Evolutionary conservation across 2,888 invertebrate genomes (phyloP).

Genomic region (Ormia ochracea): DNA sequence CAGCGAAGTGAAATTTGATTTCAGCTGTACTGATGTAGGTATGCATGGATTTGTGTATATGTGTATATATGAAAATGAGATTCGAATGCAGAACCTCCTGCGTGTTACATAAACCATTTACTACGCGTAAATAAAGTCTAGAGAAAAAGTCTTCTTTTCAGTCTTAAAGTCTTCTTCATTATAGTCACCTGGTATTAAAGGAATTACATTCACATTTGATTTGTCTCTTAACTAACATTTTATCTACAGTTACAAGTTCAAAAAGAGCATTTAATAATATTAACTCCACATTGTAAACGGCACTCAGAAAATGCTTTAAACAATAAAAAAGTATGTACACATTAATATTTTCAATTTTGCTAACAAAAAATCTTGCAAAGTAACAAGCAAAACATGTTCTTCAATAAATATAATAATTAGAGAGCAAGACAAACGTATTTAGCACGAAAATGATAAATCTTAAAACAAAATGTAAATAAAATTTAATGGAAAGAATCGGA

Average conservation of each 20-base stretch:
- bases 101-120: too few relatives aligned
- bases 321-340: constrained; percentile 5
- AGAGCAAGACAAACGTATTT: constrained; percentile 61
- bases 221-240: constrained; percentile 20
- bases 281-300: constrained; percentile 43
- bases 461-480: background rate
- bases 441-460: constrained; percentile 25
- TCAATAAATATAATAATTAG: background rate
- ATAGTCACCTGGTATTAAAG: background rate
- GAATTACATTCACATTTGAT: background rate
- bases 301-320: constrained; percentile 50
- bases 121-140: too few relatives aligned
- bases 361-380: constrained; percentile 49
- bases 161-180: too few relatives aligned
- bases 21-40: too few relatives aligned
- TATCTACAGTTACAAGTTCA: background rate
- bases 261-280: constrained; percentile 1
- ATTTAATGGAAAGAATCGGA: background rate
- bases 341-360: constrained; percentile 20
- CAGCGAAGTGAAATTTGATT: too few relatives aligned
- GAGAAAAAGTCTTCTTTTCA: too few relatives aligned
- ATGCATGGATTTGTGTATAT: too few relatives aligned
- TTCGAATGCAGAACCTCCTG: too few relatives aligned
- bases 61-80: too few relatives aligned
- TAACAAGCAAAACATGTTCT: constrained; percentile 53